Conservation (phyloP, 2,113 vertebrate species). For the Hucho hucho region DNA sequence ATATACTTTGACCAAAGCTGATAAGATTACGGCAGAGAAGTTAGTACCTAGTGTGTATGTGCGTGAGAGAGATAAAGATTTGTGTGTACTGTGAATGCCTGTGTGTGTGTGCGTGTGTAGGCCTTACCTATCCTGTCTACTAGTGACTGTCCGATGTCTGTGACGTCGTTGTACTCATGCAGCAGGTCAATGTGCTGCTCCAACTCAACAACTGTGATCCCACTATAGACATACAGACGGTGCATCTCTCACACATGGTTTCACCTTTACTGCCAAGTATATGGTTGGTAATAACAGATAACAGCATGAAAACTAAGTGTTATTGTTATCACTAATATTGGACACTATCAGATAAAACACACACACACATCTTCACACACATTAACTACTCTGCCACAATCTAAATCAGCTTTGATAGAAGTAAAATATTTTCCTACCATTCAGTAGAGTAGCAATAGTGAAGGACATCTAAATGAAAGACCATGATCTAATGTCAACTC, state of each 20-base stretch:
- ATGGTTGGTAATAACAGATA: background rate
- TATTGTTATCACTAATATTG: background rate
- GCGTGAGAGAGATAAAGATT: too few relatives aligned
- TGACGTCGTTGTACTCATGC: slow-evolving; percentile 95
- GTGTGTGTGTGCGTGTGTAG: background rate
- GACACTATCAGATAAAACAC: background rate
- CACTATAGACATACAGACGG: slow-evolving; percentile 66
- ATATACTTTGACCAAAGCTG: too few relatives aligned
- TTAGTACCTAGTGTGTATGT: too few relatives aligned
- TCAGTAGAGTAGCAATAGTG: too few relatives aligned
- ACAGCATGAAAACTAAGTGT: too few relatives aligned
- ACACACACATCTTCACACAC: background rate
- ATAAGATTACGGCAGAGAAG: too few relatives aligned
- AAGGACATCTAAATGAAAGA: too few relatives aligned
- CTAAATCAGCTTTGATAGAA: too few relatives aligned
- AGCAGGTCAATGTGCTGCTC: slow-evolving; percentile 86
- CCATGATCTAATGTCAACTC: too few relatives aligned
- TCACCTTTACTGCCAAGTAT: slow-evolving; percentile 17
- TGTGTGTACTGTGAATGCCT: background rate
- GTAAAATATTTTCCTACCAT: too few relatives aligned
- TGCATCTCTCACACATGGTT: background rate
- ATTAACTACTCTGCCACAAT: background rate
- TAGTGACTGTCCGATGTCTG: slow-evolving; percentile 90
- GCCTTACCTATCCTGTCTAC: slow-evolving; percentile 88
- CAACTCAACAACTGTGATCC: slow-evolving; percentile 82